Conservation (phyloP, 2,888 invertebrate species). For the Taphrorychus bicolor region DNA sequence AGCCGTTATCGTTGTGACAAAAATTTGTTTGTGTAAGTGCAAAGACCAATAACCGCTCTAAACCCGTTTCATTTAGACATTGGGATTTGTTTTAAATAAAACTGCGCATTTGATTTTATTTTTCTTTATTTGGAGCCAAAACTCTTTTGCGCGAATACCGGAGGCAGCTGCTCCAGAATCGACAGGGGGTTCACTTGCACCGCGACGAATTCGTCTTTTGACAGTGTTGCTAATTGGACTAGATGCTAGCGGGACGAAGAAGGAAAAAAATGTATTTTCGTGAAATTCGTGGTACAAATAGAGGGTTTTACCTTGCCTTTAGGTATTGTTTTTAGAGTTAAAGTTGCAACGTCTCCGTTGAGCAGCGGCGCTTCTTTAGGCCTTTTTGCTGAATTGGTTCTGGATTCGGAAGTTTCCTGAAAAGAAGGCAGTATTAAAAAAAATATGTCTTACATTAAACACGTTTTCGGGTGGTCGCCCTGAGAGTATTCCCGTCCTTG, state of each 20-base stretch:
- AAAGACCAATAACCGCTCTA: too few species aligned
- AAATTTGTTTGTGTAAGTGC: too few species aligned
- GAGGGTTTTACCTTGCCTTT: conserved; percentile 31
- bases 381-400: neutral
- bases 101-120: neutral
- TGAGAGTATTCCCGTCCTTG: too few species aligned
- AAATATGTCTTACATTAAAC: too few species aligned
- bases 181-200: conserved; percentile 77
- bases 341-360: conserved; percentile 4
- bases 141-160: conserved; percentile 70
- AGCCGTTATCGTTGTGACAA: too few species aligned
- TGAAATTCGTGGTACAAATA: neutral
- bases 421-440: too few species aligned
- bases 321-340: conserved; percentile 19
- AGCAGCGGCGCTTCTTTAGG: neutral
- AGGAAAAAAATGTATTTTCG: conserved; percentile 4
- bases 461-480: too few species aligned
- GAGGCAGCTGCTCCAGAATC: conserved; percentile 75
- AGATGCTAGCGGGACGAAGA: conserved; percentile 73
- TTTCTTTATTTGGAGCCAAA: conserved; percentile 63
- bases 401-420: neutral
- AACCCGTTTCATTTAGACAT: too few species aligned
- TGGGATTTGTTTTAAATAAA: conserved; percentile 1
- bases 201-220: conserved; percentile 74
- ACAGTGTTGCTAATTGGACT: conserved; percentile 73